Evolutionary conservation across 1,140 invertebrate genomes (phyloP).

Genomic region (Tetraneura akinire): DNA sequence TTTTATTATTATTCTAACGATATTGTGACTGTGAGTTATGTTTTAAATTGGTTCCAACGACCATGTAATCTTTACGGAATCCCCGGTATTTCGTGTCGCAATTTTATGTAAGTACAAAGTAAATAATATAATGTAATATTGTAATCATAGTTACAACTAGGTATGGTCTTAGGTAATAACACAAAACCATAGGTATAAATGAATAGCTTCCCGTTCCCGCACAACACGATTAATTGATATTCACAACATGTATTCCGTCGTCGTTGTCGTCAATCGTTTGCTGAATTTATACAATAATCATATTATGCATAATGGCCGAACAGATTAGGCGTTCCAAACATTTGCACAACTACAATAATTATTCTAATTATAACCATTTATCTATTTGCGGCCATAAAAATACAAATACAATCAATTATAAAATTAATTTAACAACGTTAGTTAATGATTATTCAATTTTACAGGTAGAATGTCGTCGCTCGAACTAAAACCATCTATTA

Average conservation of each 20-base stretch:
- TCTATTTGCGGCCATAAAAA: background rate
- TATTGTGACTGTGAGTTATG: background rate
- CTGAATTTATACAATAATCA: no score
- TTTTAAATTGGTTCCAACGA: background rate
- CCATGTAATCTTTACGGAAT: background rate
- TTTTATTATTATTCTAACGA: no score
- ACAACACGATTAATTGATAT: background rate
- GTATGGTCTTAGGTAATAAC: no score
- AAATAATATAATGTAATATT: no score
- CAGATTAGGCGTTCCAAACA: no score
- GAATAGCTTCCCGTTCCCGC: no score
- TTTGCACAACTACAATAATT: background rate
- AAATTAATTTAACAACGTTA: no score
- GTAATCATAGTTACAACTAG: background rate
- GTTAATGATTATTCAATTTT: constrained; percentile 53
- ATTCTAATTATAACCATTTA: background rate
- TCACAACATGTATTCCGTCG: background rate
- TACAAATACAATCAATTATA: background rate
- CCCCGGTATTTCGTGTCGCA: background rate
- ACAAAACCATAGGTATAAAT: no score
- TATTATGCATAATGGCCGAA: no score
- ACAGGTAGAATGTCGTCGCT: constrained; percentile 62
- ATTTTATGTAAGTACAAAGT: constrained; percentile 2
- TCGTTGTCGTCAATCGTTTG: background rate
- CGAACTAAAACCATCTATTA: constrained; percentile 65